Evolutionary conservation across 2,888 invertebrate genomes (phyloP).

Genomic region (Plutella xylostella): DNA sequence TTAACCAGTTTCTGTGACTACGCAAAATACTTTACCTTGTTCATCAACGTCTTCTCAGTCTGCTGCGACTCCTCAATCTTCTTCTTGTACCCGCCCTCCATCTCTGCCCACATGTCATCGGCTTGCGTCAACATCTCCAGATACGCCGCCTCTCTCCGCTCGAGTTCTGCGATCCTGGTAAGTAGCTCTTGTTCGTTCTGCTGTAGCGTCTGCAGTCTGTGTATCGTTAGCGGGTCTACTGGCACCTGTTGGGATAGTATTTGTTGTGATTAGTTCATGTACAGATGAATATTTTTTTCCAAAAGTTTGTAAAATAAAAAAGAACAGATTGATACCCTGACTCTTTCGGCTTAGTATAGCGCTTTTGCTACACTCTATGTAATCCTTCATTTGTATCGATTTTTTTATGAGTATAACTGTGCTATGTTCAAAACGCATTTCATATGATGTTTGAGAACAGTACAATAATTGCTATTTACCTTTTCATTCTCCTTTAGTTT

Average conservation of each 20-base stretch:
- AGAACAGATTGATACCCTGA: too few species aligned
- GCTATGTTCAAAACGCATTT: too few species aligned
- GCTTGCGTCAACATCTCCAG: constrained; percentile 78
- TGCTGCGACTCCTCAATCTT: constrained; percentile 62
- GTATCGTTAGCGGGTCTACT: constrained; percentile 31
- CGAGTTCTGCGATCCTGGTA: constrained; percentile 71
- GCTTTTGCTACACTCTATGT: too few species aligned
- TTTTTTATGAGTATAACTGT: too few species aligned
- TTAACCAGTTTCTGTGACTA: too few species aligned
- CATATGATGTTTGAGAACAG: too few species aligned
- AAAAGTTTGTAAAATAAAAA: too few species aligned
- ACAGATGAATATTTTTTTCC: too few species aligned
- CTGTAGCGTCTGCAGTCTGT: constrained; percentile 48
- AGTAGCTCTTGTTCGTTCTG: constrained; percentile 71
- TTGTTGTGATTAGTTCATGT: too few species aligned
- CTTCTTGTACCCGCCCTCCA: constrained; percentile 74
- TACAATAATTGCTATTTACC: too few species aligned
- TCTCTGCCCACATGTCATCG: constrained; percentile 78
- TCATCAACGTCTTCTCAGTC: constrained; percentile 54
- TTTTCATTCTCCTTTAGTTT: constrained; percentile 28
- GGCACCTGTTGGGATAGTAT: constrained; percentile 34
- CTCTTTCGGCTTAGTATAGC: too few species aligned
- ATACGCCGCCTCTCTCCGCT: constrained; percentile 75
- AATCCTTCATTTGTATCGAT: too few species aligned
- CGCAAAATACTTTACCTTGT: neutral